A percentile compares a stretch with the other conserved stretches of the same genome.
These are phyloP conservation scores for Drosophila mimica DNA, from an alignment of 2,888 invertebrate genomes.

Conservation along the genomic window DNA sequence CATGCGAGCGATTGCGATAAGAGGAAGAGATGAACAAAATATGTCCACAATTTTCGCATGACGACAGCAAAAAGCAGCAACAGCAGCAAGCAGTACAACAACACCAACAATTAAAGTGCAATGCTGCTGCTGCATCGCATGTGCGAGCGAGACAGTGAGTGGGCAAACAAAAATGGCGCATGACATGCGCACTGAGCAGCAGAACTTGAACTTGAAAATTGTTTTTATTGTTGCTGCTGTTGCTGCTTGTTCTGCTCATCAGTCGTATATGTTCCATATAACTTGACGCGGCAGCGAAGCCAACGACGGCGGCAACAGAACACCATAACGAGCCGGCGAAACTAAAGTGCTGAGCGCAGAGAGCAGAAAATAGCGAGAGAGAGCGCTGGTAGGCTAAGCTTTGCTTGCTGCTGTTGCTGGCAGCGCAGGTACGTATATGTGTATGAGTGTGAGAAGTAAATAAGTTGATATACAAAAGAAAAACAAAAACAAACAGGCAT, in stretches of 20 bases:
- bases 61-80: constrained; percentile 67
- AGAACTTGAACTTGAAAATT: constrained; percentile 85
- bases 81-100: constrained; percentile 32
- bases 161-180: constrained; percentile 60
- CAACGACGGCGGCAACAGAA: constrained; percentile 10
- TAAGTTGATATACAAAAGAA: constrained; percentile 24
- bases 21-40: constrained; percentile 25
- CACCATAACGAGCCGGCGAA: constrained; percentile 46
- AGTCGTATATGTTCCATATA: constrained; percentile 47
- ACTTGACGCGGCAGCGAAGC: constrained; percentile 44
- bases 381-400: constrained; percentile 38
- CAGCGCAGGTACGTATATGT: constrained; percentile 55
- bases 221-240: constrained; percentile 51
- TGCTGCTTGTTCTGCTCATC: constrained; percentile 17
- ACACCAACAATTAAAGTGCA: constrained; percentile 57
- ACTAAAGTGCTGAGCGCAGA: constrained; percentile 36
- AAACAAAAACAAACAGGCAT: constrained; percentile 28
- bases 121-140: constrained; percentile 23
- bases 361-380: constrained; percentile 10
- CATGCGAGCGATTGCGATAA: constrained; percentile 36
- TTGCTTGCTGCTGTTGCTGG: constrained; percentile 14
- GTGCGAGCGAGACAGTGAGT: constrained; percentile 35
- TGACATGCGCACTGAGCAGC: constrained; percentile 82
- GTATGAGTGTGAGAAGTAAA: constrained; percentile 34
- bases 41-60: constrained; percentile 59